Percentiles rank a stretch among this genome's conserved stretches.
These are phyloP conservation scores for Vulpes lagopus DNA, from an alignment of 2,113 vertebrate genomes.

Conservation along the genomic window DNA sequence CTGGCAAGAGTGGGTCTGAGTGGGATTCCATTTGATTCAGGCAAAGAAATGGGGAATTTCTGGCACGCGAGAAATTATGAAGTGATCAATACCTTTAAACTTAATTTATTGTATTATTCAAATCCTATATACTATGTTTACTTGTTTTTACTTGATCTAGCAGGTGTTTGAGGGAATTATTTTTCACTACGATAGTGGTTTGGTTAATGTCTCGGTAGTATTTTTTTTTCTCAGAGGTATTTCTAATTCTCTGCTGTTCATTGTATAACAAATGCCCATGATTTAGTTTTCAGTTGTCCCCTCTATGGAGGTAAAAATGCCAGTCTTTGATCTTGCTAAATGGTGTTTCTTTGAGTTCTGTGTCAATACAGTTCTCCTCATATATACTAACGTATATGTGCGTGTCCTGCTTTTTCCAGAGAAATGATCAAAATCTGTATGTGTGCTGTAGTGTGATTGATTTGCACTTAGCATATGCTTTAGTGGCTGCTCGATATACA, in stretches of 20 bases:
- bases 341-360: not conserved
- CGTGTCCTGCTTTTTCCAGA: not conserved
- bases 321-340: not conserved
- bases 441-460: rapidly evolving
- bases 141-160: not conserved
- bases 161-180: not conserved
- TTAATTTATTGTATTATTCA: not conserved
- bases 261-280: not conserved
- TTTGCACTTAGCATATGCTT: not conserved
- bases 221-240: not conserved
- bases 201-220: not conserved
- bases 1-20: not conserved
- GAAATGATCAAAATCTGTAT: not conserved
- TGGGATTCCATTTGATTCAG: not conserved
- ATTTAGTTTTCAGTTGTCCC: not conserved
- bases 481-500: not conserved
- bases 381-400: too few species aligned
- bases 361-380: not conserved
- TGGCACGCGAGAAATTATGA: not conserved
- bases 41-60: not conserved
- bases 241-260: not conserved
- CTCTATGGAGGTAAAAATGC: not conserved
- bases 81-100: not conserved
- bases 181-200: not conserved
- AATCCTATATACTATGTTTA: not conserved